These are phyloP conservation scores for Maniola hyperantus DNA, from an alignment of 2,888 invertebrate genomes.

Conservation along the genomic window DNA sequence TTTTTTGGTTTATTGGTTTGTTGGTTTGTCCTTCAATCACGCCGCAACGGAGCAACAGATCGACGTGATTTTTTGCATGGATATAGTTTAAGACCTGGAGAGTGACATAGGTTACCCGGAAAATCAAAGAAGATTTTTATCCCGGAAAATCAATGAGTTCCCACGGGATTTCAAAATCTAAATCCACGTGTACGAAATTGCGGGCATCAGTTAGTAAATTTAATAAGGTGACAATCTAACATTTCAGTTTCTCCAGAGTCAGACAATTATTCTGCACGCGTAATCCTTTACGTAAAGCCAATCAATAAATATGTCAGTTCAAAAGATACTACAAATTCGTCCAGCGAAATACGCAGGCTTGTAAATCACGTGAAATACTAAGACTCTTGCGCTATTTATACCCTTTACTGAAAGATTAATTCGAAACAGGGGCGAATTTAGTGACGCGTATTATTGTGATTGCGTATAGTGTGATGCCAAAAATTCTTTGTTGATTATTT, in stretches of 20 bases:
- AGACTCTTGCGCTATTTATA: slow-evolving; percentile 14
- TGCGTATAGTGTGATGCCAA: slow-evolving; percentile 3
- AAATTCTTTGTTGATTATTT: slow-evolving; percentile 13
- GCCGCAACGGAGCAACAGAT: no score
- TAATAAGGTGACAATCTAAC: not conserved
- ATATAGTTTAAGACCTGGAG: no score
- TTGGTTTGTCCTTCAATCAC: no score
- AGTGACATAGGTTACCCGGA: no score
- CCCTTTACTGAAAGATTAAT: slow-evolving; percentile 26
- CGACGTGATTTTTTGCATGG: no score
- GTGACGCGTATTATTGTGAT: not conserved
- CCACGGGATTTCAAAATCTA: no score
- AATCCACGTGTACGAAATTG: no score
- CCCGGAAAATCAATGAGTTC: no score
- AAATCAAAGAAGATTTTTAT: no score
- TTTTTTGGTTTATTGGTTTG: no score
- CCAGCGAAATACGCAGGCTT: slow-evolving; percentile 5
- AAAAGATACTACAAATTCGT: slow-evolving; percentile 24
- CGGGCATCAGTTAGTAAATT: no score
- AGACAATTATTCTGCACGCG: not conserved
- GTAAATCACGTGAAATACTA: slow-evolving; percentile 14
- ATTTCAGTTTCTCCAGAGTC: not conserved
- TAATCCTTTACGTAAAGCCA: slow-evolving; percentile 21
- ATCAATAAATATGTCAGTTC: slow-evolving; percentile 35
- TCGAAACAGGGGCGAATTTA: slow-evolving; percentile 4